These are phyloP conservation scores for Vombatus ursinus DNA, from an alignment of 2,113 vertebrate genomes.

Conservation along the genomic window DNA sequence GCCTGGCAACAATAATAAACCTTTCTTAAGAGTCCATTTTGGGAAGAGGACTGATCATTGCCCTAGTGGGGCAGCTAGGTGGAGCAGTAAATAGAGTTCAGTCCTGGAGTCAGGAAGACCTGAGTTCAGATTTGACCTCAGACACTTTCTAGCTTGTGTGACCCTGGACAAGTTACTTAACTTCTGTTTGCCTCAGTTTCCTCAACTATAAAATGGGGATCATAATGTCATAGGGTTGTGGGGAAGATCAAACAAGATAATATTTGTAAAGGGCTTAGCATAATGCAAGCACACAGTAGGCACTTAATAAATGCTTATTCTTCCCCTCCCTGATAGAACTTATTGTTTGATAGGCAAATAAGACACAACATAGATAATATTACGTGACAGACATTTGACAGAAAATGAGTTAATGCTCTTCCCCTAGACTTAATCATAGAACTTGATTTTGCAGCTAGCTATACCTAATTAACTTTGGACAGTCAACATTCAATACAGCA, in stretches of 20 bases:
- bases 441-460: conserved; percentile 55
- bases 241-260: background rate
- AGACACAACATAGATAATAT: conserved; percentile 21
- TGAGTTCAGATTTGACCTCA: background rate
- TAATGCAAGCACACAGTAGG: too few relatives aligned
- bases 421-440: background rate
- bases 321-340: background rate
- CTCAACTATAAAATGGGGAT: background rate
- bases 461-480: conserved; percentile 35
- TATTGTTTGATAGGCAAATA: background rate
- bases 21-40: background rate
- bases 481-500: background rate
- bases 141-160: background rate
- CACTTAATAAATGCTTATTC: background rate
- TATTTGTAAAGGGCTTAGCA: too few relatives aligned
- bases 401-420: background rate
- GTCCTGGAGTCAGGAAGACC: background rate
- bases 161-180: conserved; percentile 22
- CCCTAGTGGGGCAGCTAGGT: background rate
- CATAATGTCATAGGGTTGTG: background rate
- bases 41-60: background rate
- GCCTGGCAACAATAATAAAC: background rate
- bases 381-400: conserved; percentile 1
- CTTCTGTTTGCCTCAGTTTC: conserved; percentile 21
- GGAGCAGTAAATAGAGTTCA: background rate